Evolutionary conservation across 2,113 vertebrate genomes (phyloP).

Genomic region (Antechinus stuartii): DNA sequence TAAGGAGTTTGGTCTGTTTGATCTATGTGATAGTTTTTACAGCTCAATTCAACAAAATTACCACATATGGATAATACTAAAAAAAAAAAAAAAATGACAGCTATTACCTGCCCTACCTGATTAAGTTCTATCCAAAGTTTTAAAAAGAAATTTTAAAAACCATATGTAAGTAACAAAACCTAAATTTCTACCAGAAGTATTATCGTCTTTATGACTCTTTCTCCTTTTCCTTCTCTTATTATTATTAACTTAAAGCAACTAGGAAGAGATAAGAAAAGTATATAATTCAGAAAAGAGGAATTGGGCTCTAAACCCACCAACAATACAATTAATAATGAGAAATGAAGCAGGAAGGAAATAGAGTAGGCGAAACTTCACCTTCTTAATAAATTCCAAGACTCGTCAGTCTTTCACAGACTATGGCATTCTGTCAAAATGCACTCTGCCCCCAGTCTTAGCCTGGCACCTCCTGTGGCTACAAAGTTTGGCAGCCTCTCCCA

Average conservation of each 20-base stretch:
- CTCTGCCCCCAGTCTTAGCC: not conserved
- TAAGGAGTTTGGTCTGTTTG: not conserved
- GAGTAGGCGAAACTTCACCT: not conserved
- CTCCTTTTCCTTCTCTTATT: slow-evolving; percentile 30
- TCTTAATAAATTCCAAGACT: not conserved
- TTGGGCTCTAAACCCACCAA: slow-evolving; percentile 11
- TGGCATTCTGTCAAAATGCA: not conserved
- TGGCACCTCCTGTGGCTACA: not conserved
- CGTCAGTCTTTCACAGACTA: not conserved
- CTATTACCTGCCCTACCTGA: slow-evolving; percentile 49
- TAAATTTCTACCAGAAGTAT: slow-evolving; percentile 57
- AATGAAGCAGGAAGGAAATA: not conserved
- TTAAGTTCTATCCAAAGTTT: slow-evolving; percentile 59
- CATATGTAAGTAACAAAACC: slow-evolving; percentile 45
- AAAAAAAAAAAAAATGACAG: slow-evolving; percentile 10
- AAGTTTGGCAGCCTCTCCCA: slow-evolving; percentile 3
- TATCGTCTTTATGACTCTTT: slow-evolving; percentile 46
- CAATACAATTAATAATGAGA: slow-evolving; percentile 43
- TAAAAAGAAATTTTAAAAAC: slow-evolving; percentile 69
- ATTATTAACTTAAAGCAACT: slow-evolving; percentile 65
- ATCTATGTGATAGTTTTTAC: not conserved
- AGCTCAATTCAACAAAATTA: not conserved
- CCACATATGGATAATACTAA: not conserved
- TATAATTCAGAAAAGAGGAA: slow-evolving; percentile 40
- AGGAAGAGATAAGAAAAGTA: slow-evolving; percentile 46